Conservation (phyloP, 2,113 vertebrate species). For the Amphiprion percula region DNA sequence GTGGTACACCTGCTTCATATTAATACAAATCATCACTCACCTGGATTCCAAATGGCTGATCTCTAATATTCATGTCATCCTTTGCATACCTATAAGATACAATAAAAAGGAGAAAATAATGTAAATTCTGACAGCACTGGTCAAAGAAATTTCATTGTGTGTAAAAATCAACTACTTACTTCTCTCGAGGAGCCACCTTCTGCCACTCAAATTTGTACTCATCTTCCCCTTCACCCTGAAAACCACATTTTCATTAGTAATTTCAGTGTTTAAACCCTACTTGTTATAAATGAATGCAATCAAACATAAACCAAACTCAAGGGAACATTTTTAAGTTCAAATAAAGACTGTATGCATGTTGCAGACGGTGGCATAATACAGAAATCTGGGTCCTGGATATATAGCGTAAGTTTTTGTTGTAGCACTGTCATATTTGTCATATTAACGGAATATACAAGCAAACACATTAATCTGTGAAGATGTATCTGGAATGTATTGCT, state of each 20-base stretch:
- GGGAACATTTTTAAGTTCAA: no score
- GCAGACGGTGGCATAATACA: no score
- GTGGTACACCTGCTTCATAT: background rate
- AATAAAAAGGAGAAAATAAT: slow-evolving; percentile 23
- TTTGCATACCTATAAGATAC: slow-evolving; percentile 91
- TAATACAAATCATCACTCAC: slow-evolving; percentile 75
- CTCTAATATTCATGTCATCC: slow-evolving; percentile 99
- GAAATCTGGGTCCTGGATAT: background rate
- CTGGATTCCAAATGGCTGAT: slow-evolving; percentile 99
- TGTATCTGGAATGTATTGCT: background rate
- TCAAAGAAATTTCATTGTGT: background rate
- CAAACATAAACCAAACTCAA: no score
- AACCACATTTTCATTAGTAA: slow-evolving; percentile 21
- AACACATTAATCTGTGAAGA: background rate
- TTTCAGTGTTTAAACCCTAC: background rate
- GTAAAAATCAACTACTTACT: slow-evolving; percentile 83
- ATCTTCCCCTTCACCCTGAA: slow-evolving; percentile 91
- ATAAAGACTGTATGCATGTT: no score
- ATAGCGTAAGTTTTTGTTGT: background rate
- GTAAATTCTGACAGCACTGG: background rate
- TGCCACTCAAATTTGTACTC: slow-evolving; percentile 99
- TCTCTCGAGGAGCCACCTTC: slow-evolving; percentile 96
- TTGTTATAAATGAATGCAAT: background rate
- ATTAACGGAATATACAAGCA: background rate
- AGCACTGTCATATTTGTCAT: background rate